phyloP scores from a whole-genome alignment of 2,113 vertebrate genomes.

The Colaptes auratus region DNA sequence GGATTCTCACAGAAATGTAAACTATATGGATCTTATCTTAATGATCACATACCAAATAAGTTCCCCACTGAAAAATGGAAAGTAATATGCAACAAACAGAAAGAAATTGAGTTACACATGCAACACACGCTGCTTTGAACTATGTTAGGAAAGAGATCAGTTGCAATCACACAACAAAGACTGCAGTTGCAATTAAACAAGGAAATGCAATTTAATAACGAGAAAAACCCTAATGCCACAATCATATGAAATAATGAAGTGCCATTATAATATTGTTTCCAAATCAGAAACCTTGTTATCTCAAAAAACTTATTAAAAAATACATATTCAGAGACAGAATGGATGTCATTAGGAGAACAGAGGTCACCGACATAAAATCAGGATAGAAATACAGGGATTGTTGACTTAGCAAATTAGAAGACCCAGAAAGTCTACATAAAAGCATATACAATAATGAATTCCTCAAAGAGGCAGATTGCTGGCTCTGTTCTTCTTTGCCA shows the following conservation, averaged over 20 bases:
- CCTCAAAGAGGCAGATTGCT: conserved; percentile 30
- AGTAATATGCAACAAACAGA: background rate
- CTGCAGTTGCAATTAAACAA: conserved; percentile 25
- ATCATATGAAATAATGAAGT: conserved; percentile 19
- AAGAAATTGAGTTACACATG: background rate
- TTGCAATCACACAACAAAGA: background rate
- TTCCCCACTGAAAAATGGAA: background rate
- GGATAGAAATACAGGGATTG: conserved; percentile 33
- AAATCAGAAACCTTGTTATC: background rate
- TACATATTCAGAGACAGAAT: background rate
- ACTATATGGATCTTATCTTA: background rate
- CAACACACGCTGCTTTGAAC: background rate
- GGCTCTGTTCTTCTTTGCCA: conserved; percentile 43
- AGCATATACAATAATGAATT: conserved; percentile 49
- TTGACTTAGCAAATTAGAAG: conserved; percentile 61
- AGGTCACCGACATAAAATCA: background rate
- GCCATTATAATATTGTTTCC: background rate
- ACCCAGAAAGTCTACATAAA: conserved; percentile 27
- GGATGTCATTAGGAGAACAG: conserved; percentile 35
- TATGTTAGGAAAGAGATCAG: background rate
- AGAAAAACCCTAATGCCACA: background rate
- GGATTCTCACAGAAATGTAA: background rate
- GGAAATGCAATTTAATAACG: conserved; percentile 13
- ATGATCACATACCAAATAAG: background rate
- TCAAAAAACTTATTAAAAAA: conserved; percentile 44